Base-by-base conservation (phyloP, 2,888 invertebrate genomes). In the Nebria brevicollis region DNA sequence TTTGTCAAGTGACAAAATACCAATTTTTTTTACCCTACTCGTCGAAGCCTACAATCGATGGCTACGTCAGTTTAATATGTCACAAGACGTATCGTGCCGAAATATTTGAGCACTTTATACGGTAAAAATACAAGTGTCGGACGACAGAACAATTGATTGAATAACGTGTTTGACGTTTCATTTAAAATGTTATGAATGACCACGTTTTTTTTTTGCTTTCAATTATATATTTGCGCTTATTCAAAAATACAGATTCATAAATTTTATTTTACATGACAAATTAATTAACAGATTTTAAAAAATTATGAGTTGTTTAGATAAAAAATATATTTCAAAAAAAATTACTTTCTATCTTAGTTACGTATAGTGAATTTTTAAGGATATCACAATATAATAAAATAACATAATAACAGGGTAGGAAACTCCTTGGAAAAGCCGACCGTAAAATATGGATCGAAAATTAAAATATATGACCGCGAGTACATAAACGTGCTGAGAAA, bases 401-500 rank as follows among this genome's bases (percentile, higher is more conserved):
- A 54, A 54, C 54, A 54, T 54, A 54, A 54, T 54, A 54, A 13
- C 7, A 54, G 4, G 54, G 13, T 54, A 54, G 54, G 7, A 43
- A 43, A 43, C 7, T 43, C 7, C 10, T 6, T 2, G 13, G 34
- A 72, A 72, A 72, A 5, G 11, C 26, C 34, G 72, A 34, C 13
- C 7, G 20, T 25, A 7, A 75, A 75, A 64, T 75, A 13, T 43
- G 70, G 54, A 68, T 42, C 70, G 70, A 70, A 77, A 70, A 70
- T 77, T 43, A 70, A 68, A 68, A 43, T 54, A 75, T 42, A 70
- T 77, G 77, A 70, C 76, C 76, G 54, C 20, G 42, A 66, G 77
- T 54, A 11, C 13, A 54, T 54, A 13, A 8, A 54, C 54, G 54
- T 54, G 54, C 8, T 54, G 54, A 54, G 54, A 54, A 54, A 54